A percentile compares a stretch with the other conserved stretches of the same genome.
These are phyloP conservation scores for Acridotheres tristis DNA, from an alignment of 2,797 vertebrate genomes.

Conservation along the genomic window DNA sequence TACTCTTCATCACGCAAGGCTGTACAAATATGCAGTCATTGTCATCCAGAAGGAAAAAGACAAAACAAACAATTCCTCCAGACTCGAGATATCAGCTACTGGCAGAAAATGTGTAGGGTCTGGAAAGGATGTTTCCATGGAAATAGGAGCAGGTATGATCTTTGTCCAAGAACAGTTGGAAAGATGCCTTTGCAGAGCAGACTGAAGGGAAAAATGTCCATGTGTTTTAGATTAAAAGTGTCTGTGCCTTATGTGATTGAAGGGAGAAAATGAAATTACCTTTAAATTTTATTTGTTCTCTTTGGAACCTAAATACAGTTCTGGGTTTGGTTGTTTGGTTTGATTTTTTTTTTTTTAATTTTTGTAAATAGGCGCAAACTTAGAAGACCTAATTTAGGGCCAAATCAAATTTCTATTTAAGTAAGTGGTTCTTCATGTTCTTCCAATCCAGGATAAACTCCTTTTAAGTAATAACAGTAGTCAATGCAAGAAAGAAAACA, in stretches of 20 bases:
- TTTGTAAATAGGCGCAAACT: not conserved
- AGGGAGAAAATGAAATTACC: slow-evolving; percentile 47
- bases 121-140: slow-evolving; percentile 64
- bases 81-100: slow-evolving; percentile 58
- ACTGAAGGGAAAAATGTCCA: not conserved
- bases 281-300: slow-evolving; percentile 38
- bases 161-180: slow-evolving; percentile 30
- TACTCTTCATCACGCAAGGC: slow-evolving; percentile 87
- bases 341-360: not conserved
- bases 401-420: not conserved
- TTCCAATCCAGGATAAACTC: not conserved
- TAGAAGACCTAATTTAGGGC: not conserved
- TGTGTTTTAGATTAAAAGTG: slow-evolving; percentile 32
- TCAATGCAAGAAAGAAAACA: not conserved
- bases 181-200: slow-evolving; percentile 9
- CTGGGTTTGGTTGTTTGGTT: not conserved
- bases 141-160: slow-evolving; percentile 79
- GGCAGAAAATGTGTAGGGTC: slow-evolving; percentile 58
- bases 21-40: slow-evolving; percentile 79
- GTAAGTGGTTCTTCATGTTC: not conserved
- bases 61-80: slow-evolving; percentile 50
- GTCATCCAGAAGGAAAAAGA: slow-evolving; percentile 81
- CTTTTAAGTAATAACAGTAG: not conserved
- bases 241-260: slow-evolving; percentile 17
- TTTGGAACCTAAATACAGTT: slow-evolving; percentile 9